phyloP scores from a whole-genome alignment of 2,113 vertebrate species.

The Gymnarchus niloticus region DNA sequence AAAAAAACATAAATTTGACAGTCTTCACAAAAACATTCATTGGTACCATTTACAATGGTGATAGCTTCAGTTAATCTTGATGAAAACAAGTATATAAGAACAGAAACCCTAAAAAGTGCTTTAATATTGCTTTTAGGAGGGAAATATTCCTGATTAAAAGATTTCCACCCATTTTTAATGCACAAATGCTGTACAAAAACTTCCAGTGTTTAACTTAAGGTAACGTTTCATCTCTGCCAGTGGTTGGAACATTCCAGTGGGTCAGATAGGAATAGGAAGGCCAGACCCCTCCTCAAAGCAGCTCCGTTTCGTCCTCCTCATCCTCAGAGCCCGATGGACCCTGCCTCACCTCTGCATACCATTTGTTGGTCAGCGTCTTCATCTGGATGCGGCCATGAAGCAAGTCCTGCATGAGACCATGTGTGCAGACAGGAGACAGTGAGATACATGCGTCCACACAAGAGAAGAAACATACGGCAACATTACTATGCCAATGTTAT shows the following conservation, averaged over 20 bases:
- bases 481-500: not conserved
- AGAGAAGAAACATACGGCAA: not conserved
- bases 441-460: not conserved
- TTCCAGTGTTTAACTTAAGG: not conserved
- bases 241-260: not conserved
- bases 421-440: not conserved
- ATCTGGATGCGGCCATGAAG: conserved; percentile 92
- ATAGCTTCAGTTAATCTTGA: not conserved
- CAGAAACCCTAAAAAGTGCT: conserved; percentile 23
- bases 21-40: conserved; percentile 46
- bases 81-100: not conserved
- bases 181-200: not conserved
- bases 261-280: no score
- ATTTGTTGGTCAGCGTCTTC: conserved; percentile 97
- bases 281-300: conserved; percentile 62
- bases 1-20: conserved; percentile 26
- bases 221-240: not conserved
- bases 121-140: conserved; percentile 39
- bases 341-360: conserved; percentile 97
- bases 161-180: not conserved
- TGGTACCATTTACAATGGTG: conserved; percentile 7
- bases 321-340: conserved; percentile 94
- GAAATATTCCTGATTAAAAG: not conserved
- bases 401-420: conserved; percentile 69
- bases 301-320: conserved; percentile 85